Evolutionary conservation across 30 jellyfish, hydroid and myxozoan genomes (phyloP), one percentile per base, ranked within the genome.

Genomic region (Aurelia coerulea): DNA sequence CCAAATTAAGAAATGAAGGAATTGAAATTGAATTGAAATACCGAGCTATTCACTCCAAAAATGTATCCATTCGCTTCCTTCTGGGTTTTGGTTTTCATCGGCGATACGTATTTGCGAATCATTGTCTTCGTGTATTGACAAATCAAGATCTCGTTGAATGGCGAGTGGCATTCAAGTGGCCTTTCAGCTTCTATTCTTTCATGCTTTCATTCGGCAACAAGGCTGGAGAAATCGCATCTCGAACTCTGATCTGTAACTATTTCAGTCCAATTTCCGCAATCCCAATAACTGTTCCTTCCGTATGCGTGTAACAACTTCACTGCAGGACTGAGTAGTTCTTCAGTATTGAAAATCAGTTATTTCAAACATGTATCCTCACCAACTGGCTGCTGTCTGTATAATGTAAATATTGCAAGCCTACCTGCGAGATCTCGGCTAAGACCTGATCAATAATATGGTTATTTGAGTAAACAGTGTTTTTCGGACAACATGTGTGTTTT

Each of bases 11-110:
- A 46, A 46, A 46, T 2, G 8, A 0, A 46, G 51, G 9, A 39
- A 39, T 23, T 1, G 13, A 46, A 9, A 46, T 7, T 46, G 8
- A 46, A 46, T 46, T 46, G 31, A 60, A 79, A 84, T 90, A 95
- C 99, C 97, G 97, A 74, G 83, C 97, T 95, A 92, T 95, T 95
- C 79, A 95, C 87, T 51, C 99, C 99, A 52, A 95, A 95, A 37
- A 95, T 74, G 81, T 90, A 95, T 13, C 99, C 97, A 62, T 78
- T 73, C 64, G 17, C 85, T 18, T 58, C 68, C 41, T 79, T 75
- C 74, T 87, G 89, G 65, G 39, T 50, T n/a, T 85, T 78, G 65
- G 39, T 50, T n/a, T 85, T 78, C 18, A 73, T 81, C 10, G 92
- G 79, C 58, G 92, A 85, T 32, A 75, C 97, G 68, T 91, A 91